Base-by-base conservation (phyloP, 2,113 vertebrate genomes). In the Clinocottus analis region DNA sequence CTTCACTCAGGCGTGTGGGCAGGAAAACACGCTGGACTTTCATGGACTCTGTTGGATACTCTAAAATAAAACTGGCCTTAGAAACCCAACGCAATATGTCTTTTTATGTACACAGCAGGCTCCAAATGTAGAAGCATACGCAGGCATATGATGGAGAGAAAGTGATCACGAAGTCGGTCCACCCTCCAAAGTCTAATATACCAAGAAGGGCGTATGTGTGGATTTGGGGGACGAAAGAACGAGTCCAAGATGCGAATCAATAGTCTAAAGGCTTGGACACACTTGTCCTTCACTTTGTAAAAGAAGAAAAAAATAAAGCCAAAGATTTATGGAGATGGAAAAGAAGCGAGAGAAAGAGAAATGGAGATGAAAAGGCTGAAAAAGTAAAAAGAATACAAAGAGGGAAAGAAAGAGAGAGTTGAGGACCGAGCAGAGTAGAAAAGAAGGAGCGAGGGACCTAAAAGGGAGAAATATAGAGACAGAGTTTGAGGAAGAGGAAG, bases 261-360 rank as follows among this genome's bases (percentile, higher is more conserved):
- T 67, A 79, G 63, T 60, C 33, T 33, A 1, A 65, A 72, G 33
- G 79, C 73, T 60, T 19, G 33, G 39, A 69, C 81, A 82, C 62
- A 72, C 41, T 53, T 31, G 43, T 66, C 56, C 64, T 65, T 76
- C 51, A 75, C 56, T 69, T 62, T 64, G 10, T 69, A 21, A 31
- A 31, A 31, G 4, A 31, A 31, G n/a, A n/a, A 41, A 60, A 55
- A 78, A 78, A 5, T 31, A 31, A 76, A 45, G 35, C 14, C 61
- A 51, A 82, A 72, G 27, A 59, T 81, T 60, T 77, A 4, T 19
- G 10, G 41, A 64, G 37, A 33, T 29, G 87, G 90, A 85, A 64
- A 90, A 55, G 25, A 6, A 41, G 12, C 12, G 39, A 12, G 11
- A 41, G 3, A 53, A 17, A 13, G 45, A 23, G 51, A 61, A 27